A percentile compares a stretch with the other conserved stretches of the same genome.
Evolutionary conservation across 2,888 invertebrate genomes (phyloP).

Genomic region (Bellardia bayeri): DNA sequence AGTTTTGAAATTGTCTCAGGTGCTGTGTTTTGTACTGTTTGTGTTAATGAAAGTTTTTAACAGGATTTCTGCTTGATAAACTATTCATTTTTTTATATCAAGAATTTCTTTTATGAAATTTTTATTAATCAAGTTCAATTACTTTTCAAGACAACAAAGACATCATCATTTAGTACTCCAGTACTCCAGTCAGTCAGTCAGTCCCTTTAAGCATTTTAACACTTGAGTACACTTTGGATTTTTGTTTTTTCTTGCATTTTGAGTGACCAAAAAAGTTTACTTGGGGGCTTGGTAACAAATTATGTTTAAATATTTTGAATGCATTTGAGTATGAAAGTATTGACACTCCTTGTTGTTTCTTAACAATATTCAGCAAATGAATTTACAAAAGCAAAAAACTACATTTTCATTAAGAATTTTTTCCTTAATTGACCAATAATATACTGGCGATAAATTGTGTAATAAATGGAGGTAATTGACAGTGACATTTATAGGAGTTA

Average conservation of each 20-base stretch:
- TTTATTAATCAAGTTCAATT: neutral
- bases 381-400: neutral
- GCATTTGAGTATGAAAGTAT: conserved; percentile 11
- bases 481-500: conserved; percentile 6
- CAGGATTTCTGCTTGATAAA: conserved; percentile 20
- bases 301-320: neutral
- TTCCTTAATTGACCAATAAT: conserved; percentile 1
- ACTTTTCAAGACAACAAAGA: conserved; percentile 2
- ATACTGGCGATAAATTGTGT: neutral
- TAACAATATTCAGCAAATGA: too few relatives aligned
- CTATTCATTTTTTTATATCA: neutral
- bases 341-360: conserved; percentile 24
- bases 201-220: conserved; percentile 9
- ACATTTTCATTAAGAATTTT: neutral
- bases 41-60: neutral
- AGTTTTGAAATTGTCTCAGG: neutral
- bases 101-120: neutral
- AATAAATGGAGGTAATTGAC: conserved; percentile 13
- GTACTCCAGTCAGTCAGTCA: neutral
- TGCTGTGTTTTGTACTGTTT: neutral
- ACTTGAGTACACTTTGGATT: conserved; percentile 29
- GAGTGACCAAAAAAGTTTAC: neutral
- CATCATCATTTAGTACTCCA: neutral
- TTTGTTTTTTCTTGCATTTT: neutral
- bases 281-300: conserved; percentile 23